Evolutionary conservation across 2,113 vertebrate species (phyloP).

Genomic region (Notothenia rossii): DNA sequence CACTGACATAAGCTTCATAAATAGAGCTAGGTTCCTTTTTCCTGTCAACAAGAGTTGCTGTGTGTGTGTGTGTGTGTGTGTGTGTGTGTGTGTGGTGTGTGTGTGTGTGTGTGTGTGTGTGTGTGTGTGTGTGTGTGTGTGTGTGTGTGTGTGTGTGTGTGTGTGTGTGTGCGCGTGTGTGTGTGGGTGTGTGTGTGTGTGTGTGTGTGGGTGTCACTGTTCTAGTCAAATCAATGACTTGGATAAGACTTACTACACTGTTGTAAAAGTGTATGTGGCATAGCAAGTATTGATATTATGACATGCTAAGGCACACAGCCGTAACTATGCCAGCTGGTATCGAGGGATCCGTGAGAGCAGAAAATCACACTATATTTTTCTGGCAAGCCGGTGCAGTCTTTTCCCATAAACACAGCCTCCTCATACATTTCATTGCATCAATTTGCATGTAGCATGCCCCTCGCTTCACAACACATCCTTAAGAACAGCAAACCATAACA

Average conservation of each 20-base stretch:
- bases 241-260: slow-evolving; percentile 13
- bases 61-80: not conserved
- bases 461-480: slow-evolving; percentile 27
- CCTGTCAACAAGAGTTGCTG: not conserved
- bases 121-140: no score
- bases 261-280: slow-evolving; percentile 22
- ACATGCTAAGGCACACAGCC: slow-evolving; percentile 8
- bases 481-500: slow-evolving; percentile 28
- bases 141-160: no score
- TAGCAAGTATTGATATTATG: slow-evolving; percentile 32
- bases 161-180: no score
- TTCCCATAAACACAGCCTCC: slow-evolving; percentile 60
- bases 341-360: slow-evolving; percentile 23
- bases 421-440: slow-evolving; percentile 54
- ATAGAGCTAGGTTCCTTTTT: no score
- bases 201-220: not conserved
- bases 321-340: slow-evolving; percentile 18
- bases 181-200: not conserved
- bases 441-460: slow-evolving; percentile 44
- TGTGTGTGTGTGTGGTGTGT: no score
- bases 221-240: slow-evolving; percentile 9
- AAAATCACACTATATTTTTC: slow-evolving; percentile 41
- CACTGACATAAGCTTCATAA: no score
- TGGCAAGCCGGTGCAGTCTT: slow-evolving; percentile 26
- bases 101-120: no score